Percentiles rank a stretch among this genome's conserved stretches.
phyloP scores from a whole-genome alignment of 2,113 vertebrate species.

The Elephantulus edwardii region DNA sequence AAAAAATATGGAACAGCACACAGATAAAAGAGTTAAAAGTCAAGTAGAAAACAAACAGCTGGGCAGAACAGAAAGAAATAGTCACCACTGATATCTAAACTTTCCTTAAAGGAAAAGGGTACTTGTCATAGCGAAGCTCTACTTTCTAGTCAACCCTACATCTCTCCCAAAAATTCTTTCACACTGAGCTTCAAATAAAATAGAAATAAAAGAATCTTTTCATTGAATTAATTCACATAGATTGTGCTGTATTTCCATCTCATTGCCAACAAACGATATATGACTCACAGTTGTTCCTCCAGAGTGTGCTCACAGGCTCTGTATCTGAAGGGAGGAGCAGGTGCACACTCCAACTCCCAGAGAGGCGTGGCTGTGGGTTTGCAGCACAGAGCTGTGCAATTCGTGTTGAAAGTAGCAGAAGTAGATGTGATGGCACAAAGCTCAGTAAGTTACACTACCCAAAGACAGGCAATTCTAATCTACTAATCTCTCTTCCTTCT shows the following conservation, averaged over 20 bases:
- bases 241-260: neutral
- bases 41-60: neutral
- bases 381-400: too few species aligned
- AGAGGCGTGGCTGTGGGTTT: too few species aligned
- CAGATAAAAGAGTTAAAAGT: neutral
- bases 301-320: too few species aligned
- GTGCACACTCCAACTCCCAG: too few species aligned
- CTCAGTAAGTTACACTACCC: too few species aligned
- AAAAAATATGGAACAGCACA: neutral
- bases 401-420: too few species aligned
- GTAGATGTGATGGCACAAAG: too few species aligned
- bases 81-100: neutral
- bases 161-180: neutral
- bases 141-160: neutral
- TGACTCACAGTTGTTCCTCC: too few species aligned
- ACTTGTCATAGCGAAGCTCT: neutral
- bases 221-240: conserved; percentile 13
- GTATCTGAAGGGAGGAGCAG: too few species aligned
- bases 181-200: neutral
- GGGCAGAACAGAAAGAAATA: neutral
- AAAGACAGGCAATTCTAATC: too few species aligned
- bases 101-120: neutral
- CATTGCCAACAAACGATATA: too few species aligned
- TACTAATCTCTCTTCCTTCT: too few species aligned
- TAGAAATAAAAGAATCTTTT: neutral